A percentile compares a stretch with the other conserved stretches of the same genome.
These are phyloP conservation scores for Caenorhabditis tropicalis DNA, from an alignment of 1,140 invertebrate genomes.

Conservation along the genomic window DNA sequence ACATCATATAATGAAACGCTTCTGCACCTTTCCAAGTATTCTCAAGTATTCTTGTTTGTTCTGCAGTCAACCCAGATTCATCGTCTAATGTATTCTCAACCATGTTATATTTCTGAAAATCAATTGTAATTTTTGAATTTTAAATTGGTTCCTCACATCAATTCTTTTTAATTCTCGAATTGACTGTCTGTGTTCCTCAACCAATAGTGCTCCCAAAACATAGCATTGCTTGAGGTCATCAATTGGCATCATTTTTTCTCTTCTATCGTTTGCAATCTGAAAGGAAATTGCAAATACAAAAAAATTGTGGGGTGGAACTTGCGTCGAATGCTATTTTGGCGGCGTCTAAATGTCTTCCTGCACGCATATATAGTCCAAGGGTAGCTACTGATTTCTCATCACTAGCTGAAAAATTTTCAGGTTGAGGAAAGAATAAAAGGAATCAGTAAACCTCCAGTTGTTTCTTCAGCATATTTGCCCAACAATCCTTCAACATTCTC, in stretches of 20 bases:
- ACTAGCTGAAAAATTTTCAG: neutral
- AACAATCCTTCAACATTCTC: conserved; percentile 10
- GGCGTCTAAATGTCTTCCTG: neutral
- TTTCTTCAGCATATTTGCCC: neutral
- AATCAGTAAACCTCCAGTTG: neutral
- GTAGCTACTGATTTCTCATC: neutral
- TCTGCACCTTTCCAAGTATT: conserved; percentile 14
- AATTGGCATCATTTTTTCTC: no score
- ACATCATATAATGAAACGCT: neutral
- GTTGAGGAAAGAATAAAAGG: neutral
- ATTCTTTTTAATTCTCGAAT: neutral
- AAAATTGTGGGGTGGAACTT: neutral
- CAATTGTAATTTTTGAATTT: neutral
- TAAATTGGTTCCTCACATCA: neutral
- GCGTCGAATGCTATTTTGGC: neutral
- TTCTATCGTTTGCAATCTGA: conserved; percentile 7
- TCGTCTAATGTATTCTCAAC: conserved; percentile 6
- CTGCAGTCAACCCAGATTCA: neutral
- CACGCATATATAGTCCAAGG: conserved; percentile 2
- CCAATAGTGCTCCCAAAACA: neutral
- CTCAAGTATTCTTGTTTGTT: conserved; percentile 17
- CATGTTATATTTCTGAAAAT: conserved; percentile 15
- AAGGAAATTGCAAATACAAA: neutral
- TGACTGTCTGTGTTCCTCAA: neutral
- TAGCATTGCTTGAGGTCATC: neutral